Evolutionary conservation across 1,140 invertebrate genomes (phyloP).

Genomic region (Diabrotica undecimpunctata): DNA sequence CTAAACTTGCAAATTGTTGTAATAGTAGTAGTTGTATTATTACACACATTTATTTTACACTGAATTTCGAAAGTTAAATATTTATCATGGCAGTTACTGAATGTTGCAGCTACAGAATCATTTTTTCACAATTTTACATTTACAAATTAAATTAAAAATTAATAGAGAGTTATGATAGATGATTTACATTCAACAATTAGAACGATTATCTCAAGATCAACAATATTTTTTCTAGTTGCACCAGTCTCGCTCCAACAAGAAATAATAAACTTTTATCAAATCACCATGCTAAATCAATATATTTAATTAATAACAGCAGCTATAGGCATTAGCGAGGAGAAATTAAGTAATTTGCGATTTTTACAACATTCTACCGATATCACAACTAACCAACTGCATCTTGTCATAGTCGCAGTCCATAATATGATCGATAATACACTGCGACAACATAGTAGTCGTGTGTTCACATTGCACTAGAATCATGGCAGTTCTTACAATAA

Average conservation of each 20-base stretch:
- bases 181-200: constrained; percentile 1
- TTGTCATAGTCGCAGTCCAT: too few species aligned
- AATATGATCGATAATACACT: too few species aligned
- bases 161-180: constrained; percentile 1
- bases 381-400: too few species aligned
- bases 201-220: not conserved
- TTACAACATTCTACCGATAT: too few species aligned
- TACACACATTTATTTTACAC: constrained; percentile 17
- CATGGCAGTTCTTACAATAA: too few species aligned
- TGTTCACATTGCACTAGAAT: too few species aligned
- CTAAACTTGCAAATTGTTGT: constrained; percentile 25
- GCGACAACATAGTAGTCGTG: too few species aligned
- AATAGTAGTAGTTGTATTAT: constrained; percentile 23
- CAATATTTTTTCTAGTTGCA: not conserved
- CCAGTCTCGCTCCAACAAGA: not conserved
- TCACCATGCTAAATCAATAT: not conserved
- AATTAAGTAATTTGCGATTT: too few species aligned
- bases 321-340: not conserved
- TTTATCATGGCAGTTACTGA: constrained; percentile 26
- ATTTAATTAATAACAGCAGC: not conserved
- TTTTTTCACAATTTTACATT: constrained; percentile 11
- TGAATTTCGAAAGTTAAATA: constrained; percentile 13
- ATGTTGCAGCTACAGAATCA: constrained; percentile 22
- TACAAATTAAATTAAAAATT: constrained; percentile 10
- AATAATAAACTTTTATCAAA: not conserved